A percentile compares a stretch with the other conserved stretches of the same genome.
Evolutionary conservation across 1,140 invertebrate genomes (phyloP).

Genomic region (Aphaenogaster floridana): DNA sequence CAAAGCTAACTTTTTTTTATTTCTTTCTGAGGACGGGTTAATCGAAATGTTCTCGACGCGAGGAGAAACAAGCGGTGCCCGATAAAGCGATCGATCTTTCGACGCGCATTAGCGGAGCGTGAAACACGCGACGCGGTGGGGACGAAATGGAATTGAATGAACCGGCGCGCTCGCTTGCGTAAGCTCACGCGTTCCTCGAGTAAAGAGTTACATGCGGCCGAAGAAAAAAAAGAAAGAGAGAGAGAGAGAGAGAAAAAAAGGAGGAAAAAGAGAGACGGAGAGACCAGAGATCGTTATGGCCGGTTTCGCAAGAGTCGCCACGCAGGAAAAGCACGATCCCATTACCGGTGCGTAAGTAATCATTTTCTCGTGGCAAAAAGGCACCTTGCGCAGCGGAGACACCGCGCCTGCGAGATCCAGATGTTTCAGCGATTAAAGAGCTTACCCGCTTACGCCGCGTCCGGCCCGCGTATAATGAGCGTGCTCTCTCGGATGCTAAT

Average conservation of each 20-base stretch:
- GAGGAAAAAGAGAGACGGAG: not conserved
- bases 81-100: conserved; percentile 48
- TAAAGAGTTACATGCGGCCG: conserved; percentile 14
- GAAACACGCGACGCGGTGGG: conserved; percentile 36
- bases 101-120: conserved; percentile 57
- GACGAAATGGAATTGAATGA: conserved; percentile 60
- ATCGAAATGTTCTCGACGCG: conserved; percentile 10
- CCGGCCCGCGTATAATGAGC: conserved; percentile 35
- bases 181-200: conserved; percentile 28
- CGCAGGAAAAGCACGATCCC: conserved; percentile 50
- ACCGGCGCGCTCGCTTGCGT: conserved; percentile 33
- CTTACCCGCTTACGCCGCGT: conserved; percentile 13
- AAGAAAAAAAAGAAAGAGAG: not conserved
- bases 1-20: not conserved
- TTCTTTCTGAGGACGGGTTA: not conserved
- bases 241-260: not conserved
- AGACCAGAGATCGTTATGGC: not conserved
- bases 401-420: conserved; percentile 35
- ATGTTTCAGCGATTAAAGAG: conserved; percentile 49
- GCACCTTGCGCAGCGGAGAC: conserved; percentile 14
- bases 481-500: conserved; percentile 29
- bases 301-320: conserved; percentile 44
- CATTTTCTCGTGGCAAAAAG: conserved; percentile 48
- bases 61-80: conserved; percentile 6
- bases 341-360: conserved; percentile 47